Conservation (phyloP, 2,113 vertebrate species). For the Spizaetus ornatus region DNA sequence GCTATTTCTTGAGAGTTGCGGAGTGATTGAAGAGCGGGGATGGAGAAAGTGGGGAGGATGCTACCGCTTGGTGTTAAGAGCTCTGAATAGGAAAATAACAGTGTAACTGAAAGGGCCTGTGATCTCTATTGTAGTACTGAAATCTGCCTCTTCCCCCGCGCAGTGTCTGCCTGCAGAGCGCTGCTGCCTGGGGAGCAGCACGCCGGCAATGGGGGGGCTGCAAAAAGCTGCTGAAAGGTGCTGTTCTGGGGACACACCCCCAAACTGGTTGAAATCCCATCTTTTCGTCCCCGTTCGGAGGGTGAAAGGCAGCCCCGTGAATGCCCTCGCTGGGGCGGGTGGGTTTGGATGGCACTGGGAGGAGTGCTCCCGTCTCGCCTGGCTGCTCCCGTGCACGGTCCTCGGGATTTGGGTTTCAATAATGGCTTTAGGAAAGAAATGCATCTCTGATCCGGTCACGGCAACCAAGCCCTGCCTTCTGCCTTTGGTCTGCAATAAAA, state of each 20-base stretch:
- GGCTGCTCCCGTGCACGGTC: fast-evolving
- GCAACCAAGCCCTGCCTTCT: neutral
- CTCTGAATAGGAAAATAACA: conserved; percentile 31
- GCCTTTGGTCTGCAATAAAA: neutral
- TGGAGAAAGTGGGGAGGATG: conserved; percentile 23
- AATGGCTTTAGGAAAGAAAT: neutral
- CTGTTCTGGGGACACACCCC: neutral
- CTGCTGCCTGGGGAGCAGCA: neutral
- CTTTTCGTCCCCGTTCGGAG: neutral
- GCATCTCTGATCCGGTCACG: fast-evolving
- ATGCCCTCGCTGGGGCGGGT: neutral
- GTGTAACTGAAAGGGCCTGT: neutral
- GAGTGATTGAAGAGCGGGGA: neutral
- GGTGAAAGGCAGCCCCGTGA: neutral
- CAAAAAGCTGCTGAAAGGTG: neutral
- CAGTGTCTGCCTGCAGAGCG: neutral
- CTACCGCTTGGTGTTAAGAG: neutral
- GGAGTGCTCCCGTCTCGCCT: fast-evolving
- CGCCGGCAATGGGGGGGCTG: fast-evolving
- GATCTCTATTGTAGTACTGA: conserved; percentile 12
- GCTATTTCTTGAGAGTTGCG: neutral
- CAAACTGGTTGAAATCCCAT: neutral
- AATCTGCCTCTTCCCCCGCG: neutral
- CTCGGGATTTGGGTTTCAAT: neutral
- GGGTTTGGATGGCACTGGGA: fast-evolving